Base-by-base conservation (phyloP, 2,113 vertebrate species). In the Tenrec ecaudatus region DNA sequence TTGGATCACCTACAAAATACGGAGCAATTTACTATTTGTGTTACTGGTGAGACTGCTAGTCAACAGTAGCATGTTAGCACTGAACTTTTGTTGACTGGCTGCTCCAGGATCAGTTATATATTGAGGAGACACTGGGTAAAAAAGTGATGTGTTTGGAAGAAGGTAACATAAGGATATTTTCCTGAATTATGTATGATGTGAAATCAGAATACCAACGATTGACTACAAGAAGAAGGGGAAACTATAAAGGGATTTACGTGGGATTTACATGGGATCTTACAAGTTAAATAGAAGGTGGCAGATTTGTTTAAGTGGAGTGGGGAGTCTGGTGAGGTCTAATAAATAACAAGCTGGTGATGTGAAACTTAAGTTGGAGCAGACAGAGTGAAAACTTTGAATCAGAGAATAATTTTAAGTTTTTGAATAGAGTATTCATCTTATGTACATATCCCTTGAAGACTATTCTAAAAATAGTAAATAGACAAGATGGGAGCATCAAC, bases 341-440 rank as follows among this genome's bases (percentile, higher is more conserved):
- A 86, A 91, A 66, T 77, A 93, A 86, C 83, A 38, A 95, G 8
- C 22, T 91, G 53, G 33, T 83, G 36, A 79, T 73, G 40, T 86
- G 38, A 6, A 33, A 68, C 27, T 80, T 33, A 68, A 88, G 3
- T 88, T 92, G 11, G 11, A 43, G 58, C 57, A 82, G 53, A 88
- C 23, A 82, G 7, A 33, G 23, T 71, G 6, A 88, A 40, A 92
- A 94, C 69, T 73, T 73, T 47, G 0, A 82, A 68, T 85, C n/a
- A 53, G 53, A 91, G 31, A 91, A 79, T 2, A 84, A 6, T 66
- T 92, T 1, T 77, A 82, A 36, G 25, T 75, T 91, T 90, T 86
- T 47, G 25, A 86, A 53, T 62, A 80, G n/a, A 38, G 47, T 86
- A 88, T 22, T 91, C 75, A 73, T 15, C 47, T 60, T 64, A 62